A percentile compares a stretch with the other conserved stretches of the same genome.
Evolutionary conservation across 53 echinoderm and acorn worm genomes (phyloP).

Genomic region (Paelopatides confundens): DNA sequence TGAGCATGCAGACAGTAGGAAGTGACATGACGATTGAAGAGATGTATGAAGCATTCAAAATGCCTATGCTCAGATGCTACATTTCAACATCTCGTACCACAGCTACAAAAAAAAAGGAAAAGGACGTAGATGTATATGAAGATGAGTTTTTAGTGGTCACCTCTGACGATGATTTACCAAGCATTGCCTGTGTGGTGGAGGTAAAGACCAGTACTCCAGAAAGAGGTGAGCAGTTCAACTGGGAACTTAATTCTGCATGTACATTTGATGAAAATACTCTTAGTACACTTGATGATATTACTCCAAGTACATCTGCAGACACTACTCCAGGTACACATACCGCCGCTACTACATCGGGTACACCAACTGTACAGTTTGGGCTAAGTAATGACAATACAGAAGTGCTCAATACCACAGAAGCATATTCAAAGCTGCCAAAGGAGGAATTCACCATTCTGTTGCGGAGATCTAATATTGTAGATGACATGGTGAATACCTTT

Average conservation of each 20-base stretch:
- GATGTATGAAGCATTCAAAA: too few relatives aligned
- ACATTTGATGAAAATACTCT: background rate
- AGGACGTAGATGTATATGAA: background rate
- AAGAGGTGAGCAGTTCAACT: too few relatives aligned
- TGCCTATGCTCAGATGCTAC: too few relatives aligned
- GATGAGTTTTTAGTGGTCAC: background rate
- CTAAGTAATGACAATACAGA: background rate
- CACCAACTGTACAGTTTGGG: slow-evolving; percentile 9
- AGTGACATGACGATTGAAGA: background rate
- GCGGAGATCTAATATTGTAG: background rate
- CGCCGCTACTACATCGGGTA: background rate
- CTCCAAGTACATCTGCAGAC: background rate
- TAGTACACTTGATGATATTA: background rate
- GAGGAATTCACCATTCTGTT: background rate
- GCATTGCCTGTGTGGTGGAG: background rate
- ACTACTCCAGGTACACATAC: too few relatives aligned
- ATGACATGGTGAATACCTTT: slow-evolving; percentile 17
- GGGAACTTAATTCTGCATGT: background rate
- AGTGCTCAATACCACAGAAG: background rate
- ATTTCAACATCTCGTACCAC: too few relatives aligned
- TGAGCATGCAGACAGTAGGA: background rate
- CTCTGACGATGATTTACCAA: background rate
- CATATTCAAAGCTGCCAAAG: too few relatives aligned
- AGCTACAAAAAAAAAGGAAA: too few relatives aligned
- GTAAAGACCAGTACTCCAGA: background rate